phyloP scores from a whole-genome alignment of 2,888 invertebrate genomes.

The Noctua janthina region DNA sequence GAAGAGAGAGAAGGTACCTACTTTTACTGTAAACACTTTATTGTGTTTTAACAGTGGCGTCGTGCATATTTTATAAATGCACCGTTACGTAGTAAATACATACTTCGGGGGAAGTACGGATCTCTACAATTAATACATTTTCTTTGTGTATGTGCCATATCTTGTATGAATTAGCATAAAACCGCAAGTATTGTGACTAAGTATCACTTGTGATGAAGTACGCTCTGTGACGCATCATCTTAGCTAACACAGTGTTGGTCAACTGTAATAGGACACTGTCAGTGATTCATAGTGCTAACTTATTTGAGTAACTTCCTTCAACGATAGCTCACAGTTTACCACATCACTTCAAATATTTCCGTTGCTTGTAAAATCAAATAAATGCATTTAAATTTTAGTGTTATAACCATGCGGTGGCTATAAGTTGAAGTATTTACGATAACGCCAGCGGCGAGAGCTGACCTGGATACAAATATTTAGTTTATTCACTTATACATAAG shows the following conservation, averaged over 20 bases:
- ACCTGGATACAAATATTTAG: conserved; percentile 62
- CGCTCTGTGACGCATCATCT: conserved; percentile 78
- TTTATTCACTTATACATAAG: conserved; percentile 44
- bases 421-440: conserved; percentile 59
- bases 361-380: conserved; percentile 44
- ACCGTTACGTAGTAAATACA: not conserved
- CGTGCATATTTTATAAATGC: conserved; percentile 20
- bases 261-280: conserved; percentile 80
- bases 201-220: conserved; percentile 73
- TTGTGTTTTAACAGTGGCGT: conserved; percentile 2
- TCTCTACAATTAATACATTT: conserved; percentile 5
- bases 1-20: conserved; percentile 83
- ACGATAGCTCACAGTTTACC: conserved; percentile 59
- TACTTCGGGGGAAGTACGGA: conserved; percentile 9
- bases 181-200: conserved; percentile 70
- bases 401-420: conserved; percentile 46
- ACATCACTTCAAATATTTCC: conserved; percentile 50
- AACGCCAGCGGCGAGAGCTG: conserved; percentile 53
- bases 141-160: conserved; percentile 38
- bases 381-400: conserved; percentile 53
- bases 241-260: conserved; percentile 81
- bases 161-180: conserved; percentile 35
- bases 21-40: conserved; percentile 15
- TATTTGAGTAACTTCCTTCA: conserved; percentile 74
- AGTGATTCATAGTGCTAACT: conserved; percentile 78